Conservation (phyloP, 2,113 vertebrate species). For the Smithornis capensis region DNA sequence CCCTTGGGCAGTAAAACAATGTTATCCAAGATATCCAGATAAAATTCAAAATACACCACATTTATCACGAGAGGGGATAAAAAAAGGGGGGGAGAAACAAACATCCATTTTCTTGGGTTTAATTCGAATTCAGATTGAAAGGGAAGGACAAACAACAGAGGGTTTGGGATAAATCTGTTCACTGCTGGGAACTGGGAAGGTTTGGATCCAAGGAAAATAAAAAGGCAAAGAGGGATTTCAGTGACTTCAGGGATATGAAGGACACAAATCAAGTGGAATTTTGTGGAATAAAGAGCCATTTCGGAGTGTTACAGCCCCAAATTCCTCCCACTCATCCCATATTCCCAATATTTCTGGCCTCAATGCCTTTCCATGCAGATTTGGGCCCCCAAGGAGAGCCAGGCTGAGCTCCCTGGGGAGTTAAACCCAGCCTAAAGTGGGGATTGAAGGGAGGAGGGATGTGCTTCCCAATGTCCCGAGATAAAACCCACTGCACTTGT, state of each 20-base stretch:
- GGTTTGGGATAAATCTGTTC: background rate
- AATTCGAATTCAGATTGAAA: background rate
- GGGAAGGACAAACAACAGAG: background rate
- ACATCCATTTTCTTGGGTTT: background rate
- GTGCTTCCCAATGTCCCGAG: background rate
- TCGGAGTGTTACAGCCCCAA: background rate
- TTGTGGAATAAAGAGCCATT: background rate
- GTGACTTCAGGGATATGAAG: background rate
- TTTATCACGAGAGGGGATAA: background rate
- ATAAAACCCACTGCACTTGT: background rate
- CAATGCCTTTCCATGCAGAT: background rate
- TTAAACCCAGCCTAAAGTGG: background rate
- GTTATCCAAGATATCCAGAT: background rate
- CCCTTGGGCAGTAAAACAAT: background rate
- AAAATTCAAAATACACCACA: background rate
- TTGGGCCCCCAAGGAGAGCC: background rate
- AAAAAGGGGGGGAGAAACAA: background rate
- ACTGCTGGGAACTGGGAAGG: background rate
- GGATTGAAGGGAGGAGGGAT: background rate
- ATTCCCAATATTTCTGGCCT: background rate
- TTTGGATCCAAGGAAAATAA: slow-evolving; percentile 54
- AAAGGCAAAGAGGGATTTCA: too few species aligned
- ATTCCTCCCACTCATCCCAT: slow-evolving; percentile 15
- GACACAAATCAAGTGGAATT: slow-evolving; percentile 18
- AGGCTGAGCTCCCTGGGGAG: background rate